Evolutionary conservation across 2,113 vertebrate species (phyloP), one percentile per base, ranked within the genome.

Genomic region (Anas platyrhynchos): DNA sequence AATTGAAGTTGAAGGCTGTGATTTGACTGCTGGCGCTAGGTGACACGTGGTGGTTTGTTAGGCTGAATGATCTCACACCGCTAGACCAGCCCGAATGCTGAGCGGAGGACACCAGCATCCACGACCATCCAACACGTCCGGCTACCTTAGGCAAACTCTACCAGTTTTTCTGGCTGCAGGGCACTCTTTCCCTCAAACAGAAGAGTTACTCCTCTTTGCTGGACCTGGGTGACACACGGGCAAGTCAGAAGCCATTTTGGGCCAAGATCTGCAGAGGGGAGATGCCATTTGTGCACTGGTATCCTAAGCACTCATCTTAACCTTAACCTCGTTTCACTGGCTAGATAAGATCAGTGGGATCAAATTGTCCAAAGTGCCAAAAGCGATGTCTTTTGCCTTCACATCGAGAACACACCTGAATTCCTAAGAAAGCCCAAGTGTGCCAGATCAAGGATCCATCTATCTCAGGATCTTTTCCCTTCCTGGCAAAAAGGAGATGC

Each of bases 391-490:
- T 69, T 89, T 68, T 93, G 31, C 56, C 69, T 86, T 84, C 38
- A 14, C 0, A 1, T 54, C 61, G 84, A 56, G 80, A 91, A 68
- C 89, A 91, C 86, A 87, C 83, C 84, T 95, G 81, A 66, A 93
- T 94, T 92, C 81, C 74, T 91, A 79, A 89, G 66, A 84, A 82
- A 68, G 48, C 48, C 93, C 74, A 52, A 6, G 20, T 93, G 71
- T 91, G 94, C 96, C 95, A 95, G 81, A 94, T 82, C 84, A 89
- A 89, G 80, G 38, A 93, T 85, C 48, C 74, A 62, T 87, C 74
- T 96, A 92, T 96, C 89, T 91, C 71, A 87, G 89, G 66, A 97
- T 95, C 93, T 96, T 82, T 94, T 93, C 80, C 38, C 34, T 96
- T 91, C 62, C 89, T 93, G 93, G 92, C 84, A 95, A 87, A 93